These are phyloP conservation scores for Graptemys geographica DNA, from an alignment of 2,797 vertebrate genomes.

Conservation along the genomic window DNA sequence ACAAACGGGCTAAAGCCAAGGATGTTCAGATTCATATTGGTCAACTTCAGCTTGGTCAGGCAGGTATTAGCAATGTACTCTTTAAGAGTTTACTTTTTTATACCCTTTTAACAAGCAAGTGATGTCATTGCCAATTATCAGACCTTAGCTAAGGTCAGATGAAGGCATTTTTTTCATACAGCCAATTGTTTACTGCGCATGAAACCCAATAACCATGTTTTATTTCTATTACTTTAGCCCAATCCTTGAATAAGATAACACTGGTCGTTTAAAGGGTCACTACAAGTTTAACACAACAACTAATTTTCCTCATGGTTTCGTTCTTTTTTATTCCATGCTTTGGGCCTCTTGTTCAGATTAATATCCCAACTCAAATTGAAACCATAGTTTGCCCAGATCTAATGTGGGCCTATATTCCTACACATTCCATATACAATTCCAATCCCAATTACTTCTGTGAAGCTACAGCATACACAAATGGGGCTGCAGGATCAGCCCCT, in stretches of 20 bases:
- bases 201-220: not conserved
- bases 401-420: not conserved
- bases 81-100: not conserved
- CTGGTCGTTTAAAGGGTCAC: not conserved
- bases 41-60: not conserved
- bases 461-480: rapidly evolving
- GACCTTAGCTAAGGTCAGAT: not conserved
- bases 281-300: not conserved
- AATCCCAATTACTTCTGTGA: not conserved
- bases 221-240: not conserved
- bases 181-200: not conserved
- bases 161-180: not conserved
- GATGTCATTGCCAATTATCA: not conserved
- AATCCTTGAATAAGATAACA: not conserved
- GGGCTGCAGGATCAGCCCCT: not conserved
- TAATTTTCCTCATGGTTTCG: not conserved
- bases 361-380: not conserved
- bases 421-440: not conserved
- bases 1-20: not conserved
- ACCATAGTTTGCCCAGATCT: not conserved
- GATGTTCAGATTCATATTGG: not conserved
- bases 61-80: not conserved
- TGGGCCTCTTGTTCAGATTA: not conserved
- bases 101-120: not conserved
- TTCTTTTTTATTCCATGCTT: not conserved